phyloP scores from a whole-genome alignment of 2,113 vertebrate species.

The Alexandromys fortis region DNA sequence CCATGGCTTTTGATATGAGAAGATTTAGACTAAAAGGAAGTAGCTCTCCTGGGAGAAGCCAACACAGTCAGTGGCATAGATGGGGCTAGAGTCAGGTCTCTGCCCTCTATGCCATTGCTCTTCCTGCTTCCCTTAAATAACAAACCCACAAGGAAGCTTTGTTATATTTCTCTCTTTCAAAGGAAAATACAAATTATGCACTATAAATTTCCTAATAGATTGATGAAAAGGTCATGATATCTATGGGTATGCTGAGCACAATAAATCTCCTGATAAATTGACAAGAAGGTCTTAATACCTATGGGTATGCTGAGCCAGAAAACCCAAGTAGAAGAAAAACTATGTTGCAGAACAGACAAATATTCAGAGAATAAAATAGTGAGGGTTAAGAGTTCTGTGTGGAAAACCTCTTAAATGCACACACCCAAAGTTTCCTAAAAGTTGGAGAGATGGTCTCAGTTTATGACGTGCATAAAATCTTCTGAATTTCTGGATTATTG shows the following conservation, averaged over 20 bases:
- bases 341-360: conserved; percentile 22
- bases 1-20: conserved; percentile 6
- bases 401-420: conserved; percentile 13
- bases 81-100: neutral
- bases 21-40: neutral
- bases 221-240: conserved; percentile 24
- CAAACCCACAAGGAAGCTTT: conserved; percentile 4
- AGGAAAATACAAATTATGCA: conserved; percentile 12
- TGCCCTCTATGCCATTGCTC: neutral
- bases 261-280: neutral
- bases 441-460: conserved; percentile 27
- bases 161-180: neutral
- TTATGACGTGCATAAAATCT: conserved; percentile 53
- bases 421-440: conserved; percentile 51
- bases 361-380: neutral
- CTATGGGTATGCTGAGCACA: neutral
- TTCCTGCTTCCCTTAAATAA: conserved; percentile 9
- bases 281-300: conserved; percentile 28
- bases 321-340: conserved; percentile 14
- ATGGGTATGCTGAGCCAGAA: conserved; percentile 6
- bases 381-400: neutral
- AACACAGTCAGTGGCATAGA: neutral
- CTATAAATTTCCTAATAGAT: neutral
- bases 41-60: neutral
- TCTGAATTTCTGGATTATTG: conserved; percentile 12